Conservation (phyloP, 1,140 invertebrate species). For the Eulimnadia texana region DNA sequence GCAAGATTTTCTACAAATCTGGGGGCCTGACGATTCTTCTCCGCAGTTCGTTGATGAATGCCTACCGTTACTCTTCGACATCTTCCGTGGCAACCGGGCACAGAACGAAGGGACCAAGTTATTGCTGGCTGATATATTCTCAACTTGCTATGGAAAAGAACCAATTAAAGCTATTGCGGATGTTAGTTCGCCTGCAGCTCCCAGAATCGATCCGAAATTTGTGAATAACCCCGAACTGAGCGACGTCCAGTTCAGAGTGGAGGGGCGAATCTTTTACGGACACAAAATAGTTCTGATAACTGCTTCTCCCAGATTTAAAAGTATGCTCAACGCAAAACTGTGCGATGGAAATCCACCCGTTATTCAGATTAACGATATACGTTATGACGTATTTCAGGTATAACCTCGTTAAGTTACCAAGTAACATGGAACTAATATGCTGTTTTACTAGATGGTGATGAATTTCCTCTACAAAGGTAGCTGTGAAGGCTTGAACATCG, state of each 20-base stretch:
- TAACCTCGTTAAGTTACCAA: background rate
- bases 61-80: conserved; percentile 72
- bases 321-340: conserved; percentile 65
- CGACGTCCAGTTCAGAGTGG: conserved; percentile 80
- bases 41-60: conserved; percentile 79
- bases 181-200: conserved; percentile 48
- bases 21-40: conserved; percentile 59
- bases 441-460: conserved; percentile 63
- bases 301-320: conserved; percentile 66
- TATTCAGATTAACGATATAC: conserved; percentile 82
- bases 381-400: conserved; percentile 82
- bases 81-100: conserved; percentile 76
- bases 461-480: conserved; percentile 85
- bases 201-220: conserved; percentile 74
- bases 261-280: conserved; percentile 80
- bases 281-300: conserved; percentile 87
- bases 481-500: conserved; percentile 49
- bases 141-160: conserved; percentile 75
- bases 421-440: conserved; percentile 33
- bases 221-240: conserved; percentile 82
- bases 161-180: conserved; percentile 60
- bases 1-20: conserved; percentile 77
- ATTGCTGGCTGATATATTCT: conserved; percentile 73
- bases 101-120: conserved; percentile 77
- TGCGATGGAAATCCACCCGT: conserved; percentile 54